Evolutionary conservation across 2,797 vertebrate genomes (phyloP).

Genomic region (Antennarius maculatus): DNA sequence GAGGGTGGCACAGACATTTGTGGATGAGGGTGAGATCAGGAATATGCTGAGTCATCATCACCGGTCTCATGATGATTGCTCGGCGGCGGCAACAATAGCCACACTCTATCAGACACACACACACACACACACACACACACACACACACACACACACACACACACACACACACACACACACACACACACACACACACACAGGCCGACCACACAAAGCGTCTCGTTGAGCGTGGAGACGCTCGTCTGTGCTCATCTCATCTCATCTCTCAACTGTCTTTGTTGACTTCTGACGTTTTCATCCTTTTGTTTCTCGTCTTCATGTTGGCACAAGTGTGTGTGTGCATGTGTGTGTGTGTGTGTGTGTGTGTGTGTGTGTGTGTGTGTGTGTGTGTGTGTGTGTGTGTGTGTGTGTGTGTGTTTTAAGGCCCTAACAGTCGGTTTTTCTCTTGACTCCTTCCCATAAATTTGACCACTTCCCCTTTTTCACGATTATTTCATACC

Average conservation of each 20-base stretch:
- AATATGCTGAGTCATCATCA: constrained; percentile 83
- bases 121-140: constrained; percentile 38
- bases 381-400: constrained; percentile 4
- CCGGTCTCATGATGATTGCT: constrained; percentile 79
- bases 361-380: constrained; percentile 5
- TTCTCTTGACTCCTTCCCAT: constrained; percentile 76
- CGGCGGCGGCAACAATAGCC: constrained; percentile 77
- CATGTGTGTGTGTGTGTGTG: constrained; percentile 13
- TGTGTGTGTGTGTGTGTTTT: background rate
- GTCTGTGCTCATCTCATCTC: constrained; percentile 72
- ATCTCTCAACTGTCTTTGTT: constrained; percentile 65
- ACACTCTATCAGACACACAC: constrained; percentile 58
- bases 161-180: constrained; percentile 34
- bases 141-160: constrained; percentile 17
- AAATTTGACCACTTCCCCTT: constrained; percentile 76
- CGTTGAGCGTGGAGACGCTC: constrained; percentile 68
- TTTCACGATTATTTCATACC: constrained; percentile 53
- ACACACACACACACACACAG: constrained; percentile 28
- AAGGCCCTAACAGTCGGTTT: constrained; percentile 69
- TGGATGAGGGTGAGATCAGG: constrained; percentile 50
- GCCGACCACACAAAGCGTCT: constrained; percentile 64
- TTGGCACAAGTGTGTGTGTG: constrained; percentile 2
- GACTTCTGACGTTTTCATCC: constrained; percentile 49
- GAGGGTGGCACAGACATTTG: background rate
- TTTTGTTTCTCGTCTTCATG: constrained; percentile 55